These are phyloP conservation scores for Acinonyx jubatus DNA, from an alignment of 2,113 vertebrate species.

Conservation along the genomic window DNA sequence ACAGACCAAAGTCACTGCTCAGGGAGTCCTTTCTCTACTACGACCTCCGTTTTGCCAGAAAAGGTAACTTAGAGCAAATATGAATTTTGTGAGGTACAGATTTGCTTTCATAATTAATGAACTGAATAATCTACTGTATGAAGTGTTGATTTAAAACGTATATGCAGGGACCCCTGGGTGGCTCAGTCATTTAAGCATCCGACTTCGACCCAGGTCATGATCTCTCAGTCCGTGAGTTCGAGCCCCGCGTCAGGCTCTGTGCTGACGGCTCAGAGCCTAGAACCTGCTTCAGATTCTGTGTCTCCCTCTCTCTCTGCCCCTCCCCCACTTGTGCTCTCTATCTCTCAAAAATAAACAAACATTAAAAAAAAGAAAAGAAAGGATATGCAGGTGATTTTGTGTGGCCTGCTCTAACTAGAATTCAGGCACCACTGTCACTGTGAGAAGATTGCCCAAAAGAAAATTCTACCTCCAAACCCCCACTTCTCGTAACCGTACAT, in stretches of 20 bases:
- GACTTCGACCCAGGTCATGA: too few species aligned
- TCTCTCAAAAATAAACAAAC: too few species aligned
- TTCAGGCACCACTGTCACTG: too few species aligned
- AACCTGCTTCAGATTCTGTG: too few species aligned
- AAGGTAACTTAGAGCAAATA: neutral
- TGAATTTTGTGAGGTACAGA: neutral
- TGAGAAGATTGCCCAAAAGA: neutral
- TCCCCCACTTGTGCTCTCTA: too few species aligned
- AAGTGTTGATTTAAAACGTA: neutral
- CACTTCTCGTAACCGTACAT: neutral
- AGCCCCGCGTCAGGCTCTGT: too few species aligned
- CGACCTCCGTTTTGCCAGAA: neutral
- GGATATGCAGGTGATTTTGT: neutral
- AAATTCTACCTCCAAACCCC: neutral
- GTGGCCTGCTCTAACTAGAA: neutral
- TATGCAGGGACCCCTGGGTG: too few species aligned
- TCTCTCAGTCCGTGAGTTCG: too few species aligned
- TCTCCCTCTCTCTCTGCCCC: too few species aligned
- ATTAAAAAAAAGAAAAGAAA: too few species aligned
- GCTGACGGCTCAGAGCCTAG: too few species aligned
- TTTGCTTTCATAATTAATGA: neutral
- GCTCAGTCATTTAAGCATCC: too few species aligned
- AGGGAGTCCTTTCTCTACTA: neutral
- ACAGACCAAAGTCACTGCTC: neutral
- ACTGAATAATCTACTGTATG: neutral